phyloP scores from a whole-genome alignment of 2,888 invertebrate species.

The Ophion costatus region DNA sequence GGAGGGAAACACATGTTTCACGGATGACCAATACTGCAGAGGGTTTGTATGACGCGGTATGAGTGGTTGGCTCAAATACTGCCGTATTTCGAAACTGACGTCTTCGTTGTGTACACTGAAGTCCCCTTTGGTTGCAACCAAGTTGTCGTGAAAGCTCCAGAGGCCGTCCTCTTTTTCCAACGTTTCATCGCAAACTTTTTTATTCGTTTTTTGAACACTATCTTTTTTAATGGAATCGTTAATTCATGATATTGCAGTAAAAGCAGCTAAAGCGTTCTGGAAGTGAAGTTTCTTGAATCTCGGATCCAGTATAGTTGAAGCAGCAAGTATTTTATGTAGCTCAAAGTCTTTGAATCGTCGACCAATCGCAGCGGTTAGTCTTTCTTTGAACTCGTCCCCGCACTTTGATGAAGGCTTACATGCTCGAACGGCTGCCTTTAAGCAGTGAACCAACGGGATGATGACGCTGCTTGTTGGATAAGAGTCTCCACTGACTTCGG shows the following conservation, averaged over 20 bases:
- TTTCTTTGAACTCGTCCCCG: conserved; percentile 56
- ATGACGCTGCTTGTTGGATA: conserved; percentile 68
- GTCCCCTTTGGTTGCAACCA: conserved; percentile 27
- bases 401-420: conserved; percentile 15
- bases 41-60: conserved; percentile 47
- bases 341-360: conserved; percentile 62
- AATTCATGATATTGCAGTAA: conserved; percentile 27
- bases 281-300: conserved; percentile 69
- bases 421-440: conserved; percentile 21
- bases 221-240: conserved; percentile 10
- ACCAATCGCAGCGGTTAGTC: conserved; percentile 45
- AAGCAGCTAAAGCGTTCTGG: conserved; percentile 48
- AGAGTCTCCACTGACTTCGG: conserved; percentile 65
- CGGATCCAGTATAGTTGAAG: conserved; percentile 66
- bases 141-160: conserved; percentile 48
- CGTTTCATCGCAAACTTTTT: not conserved
- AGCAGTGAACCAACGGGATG: conserved; percentile 64
- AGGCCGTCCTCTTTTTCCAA: conserved; percentile 8
- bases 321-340: conserved; percentile 44
- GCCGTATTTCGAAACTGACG: conserved; percentile 43
- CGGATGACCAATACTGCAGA: conserved; percentile 39
- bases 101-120: conserved; percentile 17
- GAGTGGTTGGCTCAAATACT: conserved; percentile 51
- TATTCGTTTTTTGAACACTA: not conserved
- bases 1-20: conserved; percentile 38